These are phyloP conservation scores for Thermophis baileyi DNA, from an alignment of 2,113 vertebrate species.

Conservation along the genomic window DNA sequence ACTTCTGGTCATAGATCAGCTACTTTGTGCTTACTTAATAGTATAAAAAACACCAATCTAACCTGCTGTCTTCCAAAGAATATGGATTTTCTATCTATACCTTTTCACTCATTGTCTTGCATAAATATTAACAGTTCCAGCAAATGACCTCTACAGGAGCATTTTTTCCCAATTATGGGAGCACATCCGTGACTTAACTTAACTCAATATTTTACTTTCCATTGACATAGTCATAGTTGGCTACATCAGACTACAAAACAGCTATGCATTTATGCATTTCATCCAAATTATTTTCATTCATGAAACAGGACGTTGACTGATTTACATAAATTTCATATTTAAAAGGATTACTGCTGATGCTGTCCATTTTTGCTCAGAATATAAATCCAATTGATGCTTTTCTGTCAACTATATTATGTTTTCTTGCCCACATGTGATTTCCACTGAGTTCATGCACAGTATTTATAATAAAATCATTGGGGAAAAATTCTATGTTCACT, in stretches of 20 bases:
- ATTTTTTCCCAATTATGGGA: not conserved
- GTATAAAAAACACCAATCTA: constrained; percentile 42
- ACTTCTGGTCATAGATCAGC: not conserved
- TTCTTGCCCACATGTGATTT: not conserved
- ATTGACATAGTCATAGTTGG: not conserved
- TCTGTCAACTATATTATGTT: not conserved
- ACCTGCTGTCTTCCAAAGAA: constrained; percentile 33
- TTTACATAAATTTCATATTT: not conserved
- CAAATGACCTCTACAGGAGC: constrained; percentile 44
- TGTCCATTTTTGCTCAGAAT: not conserved
- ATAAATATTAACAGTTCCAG: constrained; percentile 64
- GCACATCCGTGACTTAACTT: not conserved
- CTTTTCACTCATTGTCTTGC: constrained; percentile 52
- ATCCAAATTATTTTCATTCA: not conserved
- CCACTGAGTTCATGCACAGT: not conserved
- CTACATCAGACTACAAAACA: not conserved
- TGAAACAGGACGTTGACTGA: not conserved
- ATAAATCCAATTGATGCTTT: not conserved
- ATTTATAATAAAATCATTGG: not conserved
- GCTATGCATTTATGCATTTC: not conserved
- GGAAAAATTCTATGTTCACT: not conserved
- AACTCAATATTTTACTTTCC: not conserved
- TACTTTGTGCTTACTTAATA: constrained; percentile 11
- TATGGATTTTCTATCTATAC: constrained; percentile 50
- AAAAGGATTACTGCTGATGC: not conserved